Evolutionary conservation across 2,113 vertebrate species (phyloP).

Genomic region (Vulpes vulpes): DNA sequence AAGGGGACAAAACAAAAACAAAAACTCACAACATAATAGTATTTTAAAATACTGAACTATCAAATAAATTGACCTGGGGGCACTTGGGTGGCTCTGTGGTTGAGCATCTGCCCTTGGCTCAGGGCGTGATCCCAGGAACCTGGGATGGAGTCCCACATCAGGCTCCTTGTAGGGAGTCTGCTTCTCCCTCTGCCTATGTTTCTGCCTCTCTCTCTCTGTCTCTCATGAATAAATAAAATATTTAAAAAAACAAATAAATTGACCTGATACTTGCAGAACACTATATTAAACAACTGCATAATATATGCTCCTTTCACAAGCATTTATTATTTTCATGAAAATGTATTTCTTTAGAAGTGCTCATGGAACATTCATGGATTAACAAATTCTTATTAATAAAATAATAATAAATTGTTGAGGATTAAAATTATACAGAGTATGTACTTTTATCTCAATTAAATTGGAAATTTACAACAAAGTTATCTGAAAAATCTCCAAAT

Average conservation of each 20-base stretch:
- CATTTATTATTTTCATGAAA: background rate
- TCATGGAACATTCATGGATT: background rate
- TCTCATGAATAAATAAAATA: too few species aligned
- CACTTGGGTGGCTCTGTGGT: too few species aligned
- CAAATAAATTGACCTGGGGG: background rate
- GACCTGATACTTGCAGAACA: background rate
- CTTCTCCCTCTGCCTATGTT: too few species aligned
- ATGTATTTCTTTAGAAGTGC: background rate
- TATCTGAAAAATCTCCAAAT: background rate
- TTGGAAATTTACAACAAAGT: background rate
- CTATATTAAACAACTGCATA: background rate
- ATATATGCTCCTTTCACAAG: background rate
- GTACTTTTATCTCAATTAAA: background rate
- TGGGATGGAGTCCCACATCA: too few species aligned
- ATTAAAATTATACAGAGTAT: background rate
- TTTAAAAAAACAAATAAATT: background rate
- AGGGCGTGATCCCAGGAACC: too few species aligned
- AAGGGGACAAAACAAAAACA: background rate
- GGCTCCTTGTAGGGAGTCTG: too few species aligned
- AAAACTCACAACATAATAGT: background rate
- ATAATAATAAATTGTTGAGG: background rate
- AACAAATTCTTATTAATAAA: background rate
- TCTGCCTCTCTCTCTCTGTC: too few species aligned
- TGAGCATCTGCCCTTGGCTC: too few species aligned
- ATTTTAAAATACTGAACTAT: background rate